Evolutionary conservation across 2,888 invertebrate genomes (phyloP).

Genomic region (Andrena chrysosceles): DNA sequence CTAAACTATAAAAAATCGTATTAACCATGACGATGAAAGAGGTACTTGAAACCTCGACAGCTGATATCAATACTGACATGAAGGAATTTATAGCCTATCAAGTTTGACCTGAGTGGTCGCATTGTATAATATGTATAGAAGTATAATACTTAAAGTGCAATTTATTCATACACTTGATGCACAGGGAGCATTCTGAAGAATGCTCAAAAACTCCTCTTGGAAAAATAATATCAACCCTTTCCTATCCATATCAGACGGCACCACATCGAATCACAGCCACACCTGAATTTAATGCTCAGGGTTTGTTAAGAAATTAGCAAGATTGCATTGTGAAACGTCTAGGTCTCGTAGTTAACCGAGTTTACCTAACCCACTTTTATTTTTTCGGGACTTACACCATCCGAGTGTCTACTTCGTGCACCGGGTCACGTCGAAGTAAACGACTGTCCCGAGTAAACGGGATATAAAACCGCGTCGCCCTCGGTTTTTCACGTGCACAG

Average conservation of each 20-base stretch:
- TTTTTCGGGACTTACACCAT: neutral
- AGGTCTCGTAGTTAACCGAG: neutral
- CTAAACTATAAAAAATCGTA: neutral
- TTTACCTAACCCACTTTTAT: neutral
- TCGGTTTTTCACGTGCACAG: constrained; percentile 19
- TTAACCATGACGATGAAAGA: neutral
- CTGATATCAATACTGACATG: neutral
- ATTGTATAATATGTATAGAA: neutral
- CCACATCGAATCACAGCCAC: neutral
- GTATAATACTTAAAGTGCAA: neutral
- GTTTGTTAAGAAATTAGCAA: neutral
- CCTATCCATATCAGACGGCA: neutral
- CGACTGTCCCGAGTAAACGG: neutral
- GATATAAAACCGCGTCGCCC: neutral
- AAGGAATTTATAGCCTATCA: neutral
- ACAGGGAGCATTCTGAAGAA: neutral
- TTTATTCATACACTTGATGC: neutral
- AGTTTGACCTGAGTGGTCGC: neutral
- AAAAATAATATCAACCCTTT: neutral
- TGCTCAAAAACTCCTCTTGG: neutral
- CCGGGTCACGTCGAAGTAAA: constrained; percentile 1
- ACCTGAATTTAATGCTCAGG: neutral
- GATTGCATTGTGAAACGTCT: neutral
- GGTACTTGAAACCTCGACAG: neutral
- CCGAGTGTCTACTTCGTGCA: neutral